These are phyloP conservation scores for Spodoptera frugiperda DNA, from an alignment of 1,140 invertebrate genomes.

Conservation along the genomic window DNA sequence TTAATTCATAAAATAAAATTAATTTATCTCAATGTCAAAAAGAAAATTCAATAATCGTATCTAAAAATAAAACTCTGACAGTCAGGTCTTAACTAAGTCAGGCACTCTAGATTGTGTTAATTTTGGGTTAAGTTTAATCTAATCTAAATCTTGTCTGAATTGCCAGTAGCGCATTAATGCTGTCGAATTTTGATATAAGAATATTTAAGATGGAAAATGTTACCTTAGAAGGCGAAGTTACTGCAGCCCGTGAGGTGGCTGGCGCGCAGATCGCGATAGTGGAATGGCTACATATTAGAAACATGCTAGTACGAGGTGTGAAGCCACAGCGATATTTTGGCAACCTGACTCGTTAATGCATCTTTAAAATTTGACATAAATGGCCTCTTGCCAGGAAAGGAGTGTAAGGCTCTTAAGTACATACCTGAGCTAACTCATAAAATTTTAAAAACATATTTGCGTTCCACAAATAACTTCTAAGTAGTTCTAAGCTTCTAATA, in stretches of 20 bases:
- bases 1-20: no score
- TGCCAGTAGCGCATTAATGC: not conserved
- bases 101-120: not conserved
- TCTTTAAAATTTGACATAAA: not conserved
- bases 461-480: no score
- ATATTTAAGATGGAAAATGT: not conserved
- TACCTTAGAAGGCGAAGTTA: not conserved
- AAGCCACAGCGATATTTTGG: no score
- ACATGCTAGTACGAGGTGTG: not conserved
- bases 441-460: no score
- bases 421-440: no score
- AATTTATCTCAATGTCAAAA: no score
- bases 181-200: constrained; percentile 7
- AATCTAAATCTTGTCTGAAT: constrained; percentile 1
- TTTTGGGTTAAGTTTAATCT: constrained; percentile 9
- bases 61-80: no score
- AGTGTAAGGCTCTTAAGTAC: no score
- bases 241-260: not conserved
- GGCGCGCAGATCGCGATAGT: not conserved
- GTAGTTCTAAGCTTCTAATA: no score
- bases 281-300: not conserved
- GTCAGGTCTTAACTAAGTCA: not conserved
- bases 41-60: no score
- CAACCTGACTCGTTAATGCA: no score
- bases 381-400: not conserved